These are phyloP conservation scores for Parambassis ranga DNA, from an alignment of 2,797 vertebrate species.

Conservation along the genomic window DNA sequence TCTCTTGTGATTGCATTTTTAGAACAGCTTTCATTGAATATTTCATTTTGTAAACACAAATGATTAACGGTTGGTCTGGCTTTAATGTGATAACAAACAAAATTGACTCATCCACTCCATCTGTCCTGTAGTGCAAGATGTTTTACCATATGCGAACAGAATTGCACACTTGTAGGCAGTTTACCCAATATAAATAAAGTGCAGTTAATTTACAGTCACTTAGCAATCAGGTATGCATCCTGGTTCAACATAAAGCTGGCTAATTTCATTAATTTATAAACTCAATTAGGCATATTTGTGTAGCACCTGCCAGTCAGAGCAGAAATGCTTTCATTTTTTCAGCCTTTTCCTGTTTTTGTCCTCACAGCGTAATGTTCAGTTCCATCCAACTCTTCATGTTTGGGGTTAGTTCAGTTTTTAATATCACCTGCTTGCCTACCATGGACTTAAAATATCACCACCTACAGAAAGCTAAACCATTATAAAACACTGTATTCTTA, in stretches of 20 bases:
- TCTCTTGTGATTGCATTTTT: neutral
- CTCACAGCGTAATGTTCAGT: neutral
- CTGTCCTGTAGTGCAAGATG: neutral
- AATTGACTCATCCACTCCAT: neutral
- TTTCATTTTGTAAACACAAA: neutral
- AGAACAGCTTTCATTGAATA: neutral
- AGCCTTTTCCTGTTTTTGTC: neutral
- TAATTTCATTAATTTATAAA: neutral
- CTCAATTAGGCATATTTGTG: neutral
- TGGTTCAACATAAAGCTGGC: neutral
- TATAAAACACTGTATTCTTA: neutral
- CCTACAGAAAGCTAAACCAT: neutral
- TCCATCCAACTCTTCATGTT: neutral
- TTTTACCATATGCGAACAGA: neutral
- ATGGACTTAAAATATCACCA: too few species aligned
- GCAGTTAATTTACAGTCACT: neutral
- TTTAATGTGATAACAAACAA: neutral
- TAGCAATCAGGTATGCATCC: neutral
- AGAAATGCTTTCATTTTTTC: neutral
- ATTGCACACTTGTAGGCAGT: neutral
- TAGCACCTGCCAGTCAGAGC: neutral
- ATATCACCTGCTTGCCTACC: neutral
- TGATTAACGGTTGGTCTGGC: neutral
- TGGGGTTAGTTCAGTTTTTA: neutral
- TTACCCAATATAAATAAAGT: neutral